Base-by-base conservation (phyloP, 2,888 invertebrate species). In the Drosophila peninsularis region DNA sequence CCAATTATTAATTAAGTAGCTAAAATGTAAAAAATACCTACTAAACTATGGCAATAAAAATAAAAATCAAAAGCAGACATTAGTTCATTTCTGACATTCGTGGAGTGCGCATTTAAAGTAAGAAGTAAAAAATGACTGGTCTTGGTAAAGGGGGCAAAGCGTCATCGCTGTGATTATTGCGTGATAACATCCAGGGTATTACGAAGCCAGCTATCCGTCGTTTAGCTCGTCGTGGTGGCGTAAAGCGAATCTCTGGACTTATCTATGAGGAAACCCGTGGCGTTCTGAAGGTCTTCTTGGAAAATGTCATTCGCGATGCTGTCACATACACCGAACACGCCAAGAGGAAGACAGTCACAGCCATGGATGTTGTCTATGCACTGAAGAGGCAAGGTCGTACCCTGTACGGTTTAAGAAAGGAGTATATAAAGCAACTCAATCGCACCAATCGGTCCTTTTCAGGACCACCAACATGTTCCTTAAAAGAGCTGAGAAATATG, bases 211-310 rank as follows among this genome's bases (percentile, higher is more conserved):
- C 96, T 0, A 96, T 96, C 68, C 93, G 96, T 90, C 94, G 96
- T 92, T 91, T 96, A 78, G 96, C 96, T 36, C 94, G 96, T 67
- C 92, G 95, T 76, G 95, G 94, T 0, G 96, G 95, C 6, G 96
- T 95, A 0, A 95, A 95, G 73, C 93, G 95, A 78, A 96, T 96
- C 57, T 96, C 95, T 14, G 96, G 96, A 0, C 91, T 96, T 45
- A 96, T 96, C 73, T 96, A 96, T 91, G 96, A 96, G 91, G 96
- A 96, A 91, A 96, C 96, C 14, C 94, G 96, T 42, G 96, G 96
- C 42, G 96, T 96, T 0, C 90, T 96, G 41, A 96, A 96, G 88
- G 92, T 91, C 64, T 68, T 71, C 90, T 93, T 96, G 44, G 96
- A 96, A 90, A 96, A 96, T 87, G 95, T 96, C 0, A 96, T 96